A percentile compares a stretch with the other conserved stretches of the same genome.
phyloP scores from a whole-genome alignment of 2,797 vertebrate species.

The Lateolabrax maculatus region DNA sequence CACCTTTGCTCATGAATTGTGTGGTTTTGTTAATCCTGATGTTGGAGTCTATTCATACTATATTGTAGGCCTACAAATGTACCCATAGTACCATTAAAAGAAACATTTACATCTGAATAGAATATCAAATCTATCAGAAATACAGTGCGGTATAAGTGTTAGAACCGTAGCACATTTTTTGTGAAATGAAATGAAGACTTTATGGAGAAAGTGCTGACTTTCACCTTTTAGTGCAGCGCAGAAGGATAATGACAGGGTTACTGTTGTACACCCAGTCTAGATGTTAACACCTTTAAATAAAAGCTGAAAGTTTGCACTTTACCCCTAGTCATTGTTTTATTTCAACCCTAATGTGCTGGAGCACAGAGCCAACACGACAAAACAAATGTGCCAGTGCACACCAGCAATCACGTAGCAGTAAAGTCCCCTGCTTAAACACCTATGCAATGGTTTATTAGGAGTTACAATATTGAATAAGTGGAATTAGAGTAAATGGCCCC shows the following conservation, averaged over 20 bases:
- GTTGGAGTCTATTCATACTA: not conserved
- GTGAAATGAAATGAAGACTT: not conserved
- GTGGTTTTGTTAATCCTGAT: not conserved
- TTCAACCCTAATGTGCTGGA: not conserved
- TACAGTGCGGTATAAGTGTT: not conserved
- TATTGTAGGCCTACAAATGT: not conserved
- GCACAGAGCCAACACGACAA: not conserved
- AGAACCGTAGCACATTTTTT: not conserved
- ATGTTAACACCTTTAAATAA: constrained; percentile 13
- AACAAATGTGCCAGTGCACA: not conserved
- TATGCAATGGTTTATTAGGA: not conserved
- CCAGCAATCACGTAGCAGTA: too few species aligned
- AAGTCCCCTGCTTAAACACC: not conserved
- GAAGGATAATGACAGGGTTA: constrained; percentile 1
- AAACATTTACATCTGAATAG: not conserved
- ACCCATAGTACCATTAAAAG: not conserved
- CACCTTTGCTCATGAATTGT: not conserved
- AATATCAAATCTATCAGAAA: not conserved
- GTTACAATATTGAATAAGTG: not conserved
- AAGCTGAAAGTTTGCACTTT: constrained; percentile 14
- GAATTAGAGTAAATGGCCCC: not conserved
- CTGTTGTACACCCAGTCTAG: not conserved
- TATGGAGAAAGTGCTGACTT: constrained; percentile 7
- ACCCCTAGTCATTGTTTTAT: not conserved
- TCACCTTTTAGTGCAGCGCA: not conserved